phyloP scores from a whole-genome alignment of 2,797 vertebrate genomes.

The Ceyx erithaca region DNA sequence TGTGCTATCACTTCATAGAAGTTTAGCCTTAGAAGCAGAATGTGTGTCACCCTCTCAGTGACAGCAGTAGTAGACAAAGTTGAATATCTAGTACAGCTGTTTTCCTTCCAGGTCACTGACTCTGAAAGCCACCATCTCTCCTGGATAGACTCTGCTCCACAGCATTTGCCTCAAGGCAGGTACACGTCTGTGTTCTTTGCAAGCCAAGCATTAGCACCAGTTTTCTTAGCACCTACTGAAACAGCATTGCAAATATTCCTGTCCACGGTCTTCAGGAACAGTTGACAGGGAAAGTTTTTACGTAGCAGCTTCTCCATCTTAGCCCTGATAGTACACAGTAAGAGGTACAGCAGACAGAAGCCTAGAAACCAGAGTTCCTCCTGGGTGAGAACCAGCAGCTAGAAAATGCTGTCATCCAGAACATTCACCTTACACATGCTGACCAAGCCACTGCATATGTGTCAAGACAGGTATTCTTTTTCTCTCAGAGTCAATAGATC shows the following conservation, averaged over 20 bases:
- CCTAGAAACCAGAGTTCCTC: background rate
- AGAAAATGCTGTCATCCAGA: background rate
- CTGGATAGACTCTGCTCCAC: background rate
- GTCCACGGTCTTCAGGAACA: background rate
- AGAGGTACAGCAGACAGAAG: background rate
- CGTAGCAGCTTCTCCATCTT: background rate
- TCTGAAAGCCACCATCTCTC: background rate
- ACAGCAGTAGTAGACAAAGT: background rate
- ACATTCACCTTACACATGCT: accelerated
- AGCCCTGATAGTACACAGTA: background rate
- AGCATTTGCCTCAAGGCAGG: background rate
- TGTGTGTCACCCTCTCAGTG: background rate
- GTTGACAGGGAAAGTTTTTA: too few species aligned
- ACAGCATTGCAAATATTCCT: background rate
- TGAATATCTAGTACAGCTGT: background rate
- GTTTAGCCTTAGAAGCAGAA: background rate
- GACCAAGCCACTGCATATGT: background rate
- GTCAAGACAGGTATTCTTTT: background rate
- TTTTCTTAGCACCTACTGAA: background rate
- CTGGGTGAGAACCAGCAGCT: background rate
- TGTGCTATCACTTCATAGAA: background rate
- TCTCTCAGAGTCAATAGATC: background rate
- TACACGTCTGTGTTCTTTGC: background rate
- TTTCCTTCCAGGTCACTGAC: background rate
- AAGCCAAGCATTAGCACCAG: background rate